Base-by-base conservation (phyloP, 2,888 invertebrate species). In the Folsomia candida region DNA sequence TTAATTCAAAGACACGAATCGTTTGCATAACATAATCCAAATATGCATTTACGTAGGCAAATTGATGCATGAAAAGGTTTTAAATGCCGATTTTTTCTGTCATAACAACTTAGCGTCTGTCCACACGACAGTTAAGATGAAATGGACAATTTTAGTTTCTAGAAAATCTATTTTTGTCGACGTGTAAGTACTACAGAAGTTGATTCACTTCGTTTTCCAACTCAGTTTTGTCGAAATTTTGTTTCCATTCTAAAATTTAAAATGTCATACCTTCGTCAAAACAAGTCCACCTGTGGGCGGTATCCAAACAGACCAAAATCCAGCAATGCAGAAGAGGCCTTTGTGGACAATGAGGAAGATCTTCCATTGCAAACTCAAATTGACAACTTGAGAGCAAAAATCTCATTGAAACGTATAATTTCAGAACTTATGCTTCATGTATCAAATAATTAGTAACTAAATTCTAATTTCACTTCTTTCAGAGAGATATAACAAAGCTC, bases 401-500 rank as follows among this genome's bases (percentile, higher is more conserved):
- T 71, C 24, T 68, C 68, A 2, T 61, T 71, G 6, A 71, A 71
- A 65, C 67, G 71, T 71, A 26, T 24, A 11, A 2, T 25, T 22
- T 51, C 11, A 9, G 11, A 9, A 37, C 18, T 20, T 51, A 20
- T 37, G 9, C 37, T 11, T 29, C n/a, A n/a, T n/a, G n/a, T n/a
- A n/a, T n/a, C n/a, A n/a, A 9, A 47, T 47, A 47, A 47, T 47
- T 47, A 47, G 9, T 47, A 11, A 47, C 47, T 18, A 47, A 11
- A n/a, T n/a, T n/a, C n/a, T n/a, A n/a, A n/a, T n/a, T n/a, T n/a
- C 29, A 3, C 2, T 51, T 37, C 27, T n/a, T 37, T 1, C 57
- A 70, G 71, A 71, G 60, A 68, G 68, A 57, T 71, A 71, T 59
- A 71, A 71, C 47, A 71, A 68, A n/a, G 71, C 68, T 0, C 60